Evolutionary conservation across 2,113 vertebrate species (phyloP), one percentile per base, ranked within the genome.

Genomic region (Panthera tigris): DNA sequence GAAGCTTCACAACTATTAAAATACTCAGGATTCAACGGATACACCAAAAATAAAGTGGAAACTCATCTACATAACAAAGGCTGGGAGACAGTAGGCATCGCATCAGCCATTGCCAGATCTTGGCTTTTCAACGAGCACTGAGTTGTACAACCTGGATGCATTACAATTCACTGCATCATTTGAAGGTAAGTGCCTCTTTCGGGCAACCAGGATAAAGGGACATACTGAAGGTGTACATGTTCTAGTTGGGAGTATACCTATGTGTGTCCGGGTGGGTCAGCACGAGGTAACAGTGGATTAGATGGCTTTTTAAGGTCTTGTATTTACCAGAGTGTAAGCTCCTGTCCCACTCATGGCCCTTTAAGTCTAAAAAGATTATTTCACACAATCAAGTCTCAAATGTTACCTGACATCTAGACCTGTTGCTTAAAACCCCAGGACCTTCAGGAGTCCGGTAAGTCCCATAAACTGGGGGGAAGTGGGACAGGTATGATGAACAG

Each of bases 51-150:
- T 65, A 97, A 98, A 97, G 89, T 45, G 79, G 90, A 93, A 93
- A 31, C 65, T 82, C 91, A 89, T 96, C 91, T 95, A 50, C 96
- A 97, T 94, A 94, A 98, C 93, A 98, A 98, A 97, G 84, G 85
- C 93, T 0, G 27, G 45, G 91, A 91, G 82, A 76, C 68, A 96
- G 94, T 63, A 61, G 68, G 18, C 27, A 15, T 9, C 3, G 4
- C 36, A 10, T 23, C 82, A 66, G 83, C 91, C 73, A 11, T 39
- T 39, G 14, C 81, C 39, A 55, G 48, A 83, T 50, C 86, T 93
- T 29, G 45, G 74, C 94, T 86, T 93, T 76, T 78, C 79, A 27
- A 52, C 61, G 57, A 61, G 52, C 36, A 1, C 11, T 7, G 57
- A 41, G 52, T 68, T 55, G 50, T 15, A 39, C 21, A 6, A 21